Evolutionary conservation across 2,113 vertebrate species (phyloP), one percentile per base, ranked within the genome.

Genomic region (Erinaceus europaeus): DNA sequence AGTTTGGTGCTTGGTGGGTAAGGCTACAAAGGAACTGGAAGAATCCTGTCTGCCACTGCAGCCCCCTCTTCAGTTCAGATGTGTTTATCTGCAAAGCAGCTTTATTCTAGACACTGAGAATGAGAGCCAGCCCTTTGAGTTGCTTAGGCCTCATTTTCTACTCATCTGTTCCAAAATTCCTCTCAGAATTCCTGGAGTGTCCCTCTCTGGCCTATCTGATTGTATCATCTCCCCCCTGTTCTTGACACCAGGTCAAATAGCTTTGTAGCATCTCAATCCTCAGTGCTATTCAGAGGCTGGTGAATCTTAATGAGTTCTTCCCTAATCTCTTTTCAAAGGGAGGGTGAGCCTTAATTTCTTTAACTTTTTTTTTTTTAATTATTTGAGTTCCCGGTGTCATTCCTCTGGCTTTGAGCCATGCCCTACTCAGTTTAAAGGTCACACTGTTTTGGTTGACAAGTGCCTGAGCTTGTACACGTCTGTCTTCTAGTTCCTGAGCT

Each of bases 301-400:
- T 88, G 91, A 94, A 78, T 94, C 68, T 93, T 94, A 96, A 92
- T 73, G 80, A 95, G 92, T 74, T 75, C 67, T 90, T 57, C 71
- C 61, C 85, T 93, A 78, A 92, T 80, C 92, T 79, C 73, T 90
- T 94, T 92, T 92, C 93, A 83, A 88, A 94, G 81, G 79, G 88
- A 67, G 62, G 79, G 11, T 0, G 0, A 68, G 89, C 53, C 81
- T 92, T 80, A 80, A 90, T 97, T 96, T 95, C 94, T 79, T 79
- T 32, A 85, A 79, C 91, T 91, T n/a, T 27, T 57, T 95, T 65
- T 94, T 96, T 95, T 96, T 90, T 61, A 14, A 95, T 96, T 96
- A 95, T 97, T 96, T 96, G 93, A 94, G 94, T 94, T 90, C 95
- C 95, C 95, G 95, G 93, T 96, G 95, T 96, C 90, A 92, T 96